A percentile compares a stretch with the other conserved stretches of the same genome.
Conservation (phyloP, 2,113 vertebrate species). For the Ailurus styani region DNA sequence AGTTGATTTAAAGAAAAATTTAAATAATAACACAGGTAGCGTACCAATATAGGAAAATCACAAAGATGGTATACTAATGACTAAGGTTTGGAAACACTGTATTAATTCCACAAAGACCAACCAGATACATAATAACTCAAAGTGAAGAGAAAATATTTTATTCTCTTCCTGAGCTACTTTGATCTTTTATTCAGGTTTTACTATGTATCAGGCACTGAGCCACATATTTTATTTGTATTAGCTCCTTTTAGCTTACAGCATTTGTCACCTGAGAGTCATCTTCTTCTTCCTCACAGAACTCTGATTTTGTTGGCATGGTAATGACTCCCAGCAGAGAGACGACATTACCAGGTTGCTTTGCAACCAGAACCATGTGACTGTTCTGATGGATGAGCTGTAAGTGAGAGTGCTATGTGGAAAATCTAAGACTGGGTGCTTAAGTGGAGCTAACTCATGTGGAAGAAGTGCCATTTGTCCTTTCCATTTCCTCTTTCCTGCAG, state of each 20-base stretch:
- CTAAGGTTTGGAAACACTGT: not conserved
- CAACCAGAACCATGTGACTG: not conserved
- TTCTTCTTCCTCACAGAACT: not conserved
- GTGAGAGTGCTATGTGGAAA: not conserved
- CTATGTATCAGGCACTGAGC: fast-evolving
- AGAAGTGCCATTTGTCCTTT: not conserved
- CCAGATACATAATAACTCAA: not conserved
- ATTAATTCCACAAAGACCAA: not conserved
- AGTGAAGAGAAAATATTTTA: not conserved
- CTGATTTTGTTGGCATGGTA: not conserved
- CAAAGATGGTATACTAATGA: not conserved
- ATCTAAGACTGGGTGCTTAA: not conserved
- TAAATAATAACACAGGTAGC: not conserved
- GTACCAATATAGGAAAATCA: not conserved
- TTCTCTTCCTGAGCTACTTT: not conserved
- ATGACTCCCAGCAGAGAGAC: not conserved
- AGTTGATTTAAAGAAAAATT: not conserved
- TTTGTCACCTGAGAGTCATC: not conserved
- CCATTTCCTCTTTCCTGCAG: not conserved
- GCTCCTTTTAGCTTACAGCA: not conserved
- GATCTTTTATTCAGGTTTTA: not conserved
- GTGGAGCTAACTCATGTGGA: not conserved
- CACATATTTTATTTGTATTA: not conserved
- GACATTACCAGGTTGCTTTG: not conserved
- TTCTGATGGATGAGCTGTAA: not conserved